A percentile compares a stretch with the other conserved stretches of the same genome.
Conservation (phyloP, 2,113 vertebrate species). For the Amblyornis subalaris region DNA sequence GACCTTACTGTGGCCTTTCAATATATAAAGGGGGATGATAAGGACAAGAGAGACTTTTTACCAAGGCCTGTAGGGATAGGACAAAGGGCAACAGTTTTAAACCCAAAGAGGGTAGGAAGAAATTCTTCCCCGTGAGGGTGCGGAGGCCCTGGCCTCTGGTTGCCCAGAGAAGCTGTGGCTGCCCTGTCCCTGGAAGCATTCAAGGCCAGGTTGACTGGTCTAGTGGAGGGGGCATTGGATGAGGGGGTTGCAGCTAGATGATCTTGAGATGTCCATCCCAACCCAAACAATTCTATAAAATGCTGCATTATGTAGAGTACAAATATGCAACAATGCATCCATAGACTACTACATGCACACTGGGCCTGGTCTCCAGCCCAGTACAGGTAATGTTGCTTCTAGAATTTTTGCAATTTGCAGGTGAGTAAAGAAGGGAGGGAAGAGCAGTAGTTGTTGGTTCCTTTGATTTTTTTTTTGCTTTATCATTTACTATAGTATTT, state of each 20-base stretch:
- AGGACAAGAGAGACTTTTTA: too few species aligned
- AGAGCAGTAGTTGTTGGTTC: background rate
- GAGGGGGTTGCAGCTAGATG: too few species aligned
- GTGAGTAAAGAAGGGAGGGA: background rate
- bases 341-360: rapidly evolving
- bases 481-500: background rate
- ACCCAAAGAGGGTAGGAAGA: too few species aligned
- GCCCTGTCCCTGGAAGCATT: background rate
- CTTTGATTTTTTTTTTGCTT: background rate
- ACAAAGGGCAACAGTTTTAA: too few species aligned
- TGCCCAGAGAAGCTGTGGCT: too few species aligned
- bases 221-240: background rate
- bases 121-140: too few species aligned
- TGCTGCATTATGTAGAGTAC: background rate
- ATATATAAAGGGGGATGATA: too few species aligned
- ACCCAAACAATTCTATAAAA: background rate
- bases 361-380: background rate
- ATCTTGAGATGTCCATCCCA: background rate
- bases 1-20: too few species aligned
- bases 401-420: background rate
- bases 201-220: background rate
- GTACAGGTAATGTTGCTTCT: background rate
- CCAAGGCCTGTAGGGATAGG: too few species aligned
- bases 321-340: background rate
- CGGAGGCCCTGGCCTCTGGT: too few species aligned